Evolutionary conservation across 2,888 invertebrate species (phyloP), one percentile per base, ranked within the genome.

Genomic region (Geophilus truncorum): DNA sequence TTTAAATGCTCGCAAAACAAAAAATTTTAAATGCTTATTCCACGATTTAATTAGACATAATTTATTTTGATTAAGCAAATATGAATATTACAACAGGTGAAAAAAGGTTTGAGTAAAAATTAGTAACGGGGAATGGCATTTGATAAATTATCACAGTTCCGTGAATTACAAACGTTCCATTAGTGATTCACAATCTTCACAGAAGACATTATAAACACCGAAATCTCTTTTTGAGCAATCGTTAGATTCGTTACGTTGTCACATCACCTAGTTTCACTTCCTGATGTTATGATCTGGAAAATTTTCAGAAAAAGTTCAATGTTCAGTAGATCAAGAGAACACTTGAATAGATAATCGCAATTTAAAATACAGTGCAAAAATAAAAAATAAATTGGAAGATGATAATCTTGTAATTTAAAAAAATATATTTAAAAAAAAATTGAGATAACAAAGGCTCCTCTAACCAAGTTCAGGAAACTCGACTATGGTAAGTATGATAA

Each of bases 391-490:
- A 1, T 10, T 62, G n/a, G n/a, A n/a, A n/a, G n/a, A n/a, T n/a
- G n/a, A n/a, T n/a, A n/a, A n/a, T n/a, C n/a, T n/a, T n/a, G n/a
- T n/a, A n/a, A n/a, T n/a, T n/a, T 21, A 62, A 23, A 57, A 5
- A 18, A 2, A 57, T 10, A 23, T 23, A 0, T 21, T 62, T 62
- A 5, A 18, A 18, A 57, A 18, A 18, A 4, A 57, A 21, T 57
- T 57, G 1, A 5, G 70, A 70, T 70, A 70, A 9, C 25, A 70
- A 70, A 28, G 70, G 70, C 28, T 70, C 18, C 51, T 18, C 2
- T 28, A 70, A 70, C 70, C 70, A 70, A 70, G 25, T 70, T 70
- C 70, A 70, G 70, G 70, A 70, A 70, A 70, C 28, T 70, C 70
- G 70, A 70, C 70, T 25, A n/a, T n/a, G n/a, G n/a, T n/a, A 28